A percentile compares a stretch with the other conserved stretches of the same genome.
Evolutionary conservation across 1,140 invertebrate species (phyloP).

Genomic region (Sycobia sp.): DNA sequence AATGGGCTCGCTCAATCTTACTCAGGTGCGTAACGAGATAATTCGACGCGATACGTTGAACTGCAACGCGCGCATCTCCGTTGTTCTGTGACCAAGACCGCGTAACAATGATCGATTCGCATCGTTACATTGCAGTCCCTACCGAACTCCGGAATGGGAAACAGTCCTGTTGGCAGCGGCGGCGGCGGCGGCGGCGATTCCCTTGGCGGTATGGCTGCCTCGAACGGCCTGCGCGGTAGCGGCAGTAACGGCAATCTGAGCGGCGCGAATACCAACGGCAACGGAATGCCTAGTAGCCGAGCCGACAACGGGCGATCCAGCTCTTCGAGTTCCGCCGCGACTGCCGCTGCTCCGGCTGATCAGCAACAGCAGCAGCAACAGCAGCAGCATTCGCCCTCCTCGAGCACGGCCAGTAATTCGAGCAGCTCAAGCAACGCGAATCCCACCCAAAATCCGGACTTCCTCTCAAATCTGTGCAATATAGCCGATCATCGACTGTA

Average conservation of each 20-base stretch:
- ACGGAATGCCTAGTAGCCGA: neutral
- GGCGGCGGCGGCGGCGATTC: slow-evolving; percentile 20
- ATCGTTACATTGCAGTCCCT: slow-evolving; percentile 11
- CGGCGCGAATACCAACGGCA: slow-evolving; percentile 17
- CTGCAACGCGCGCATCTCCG: too few relatives aligned
- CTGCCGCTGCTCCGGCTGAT: slow-evolving; percentile 31
- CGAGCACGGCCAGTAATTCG: slow-evolving; percentile 7
- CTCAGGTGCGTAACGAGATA: slow-evolving; percentile 25
- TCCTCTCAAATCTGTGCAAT: slow-evolving; percentile 86
- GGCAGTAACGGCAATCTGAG: slow-evolving; percentile 14
- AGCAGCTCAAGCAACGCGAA: slow-evolving; percentile 53
- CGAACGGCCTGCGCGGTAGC: slow-evolving; percentile 7
- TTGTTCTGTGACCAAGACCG: too few relatives aligned
- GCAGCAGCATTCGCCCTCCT: slow-evolving; percentile 30
- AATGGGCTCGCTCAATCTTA: slow-evolving; percentile 17
- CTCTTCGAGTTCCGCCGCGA: neutral
- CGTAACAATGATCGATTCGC: too few relatives aligned
- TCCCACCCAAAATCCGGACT: slow-evolving; percentile 73
- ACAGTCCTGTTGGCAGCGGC: slow-evolving; percentile 6
- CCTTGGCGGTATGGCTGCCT: neutral
- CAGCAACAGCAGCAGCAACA: slow-evolving; percentile 42
- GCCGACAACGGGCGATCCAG: neutral
- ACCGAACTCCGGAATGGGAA: neutral
- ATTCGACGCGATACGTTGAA: too few relatives aligned
- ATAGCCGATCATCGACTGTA: slow-evolving; percentile 95